phyloP scores from a whole-genome alignment of 2,888 invertebrate genomes.

The Synergus japonicus region DNA sequence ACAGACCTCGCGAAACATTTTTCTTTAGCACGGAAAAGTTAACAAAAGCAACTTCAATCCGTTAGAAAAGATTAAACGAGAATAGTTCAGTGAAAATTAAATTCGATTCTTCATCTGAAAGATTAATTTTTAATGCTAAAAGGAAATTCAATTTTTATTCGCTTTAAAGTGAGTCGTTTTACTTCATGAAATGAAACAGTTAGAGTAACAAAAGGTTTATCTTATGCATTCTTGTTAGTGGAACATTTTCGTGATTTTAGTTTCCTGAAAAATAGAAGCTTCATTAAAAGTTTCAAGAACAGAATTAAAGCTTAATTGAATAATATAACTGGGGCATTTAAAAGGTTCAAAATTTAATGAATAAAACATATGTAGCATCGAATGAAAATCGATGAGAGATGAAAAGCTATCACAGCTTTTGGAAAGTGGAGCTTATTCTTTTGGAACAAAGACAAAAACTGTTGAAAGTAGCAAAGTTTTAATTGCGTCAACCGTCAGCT shows the following conservation, averaged over 20 bases:
- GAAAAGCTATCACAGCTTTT: slow-evolving; percentile 54
- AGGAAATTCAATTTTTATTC: slow-evolving; percentile 24
- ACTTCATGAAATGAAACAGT: slow-evolving; percentile 2
- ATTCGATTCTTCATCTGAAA: slow-evolving; percentile 19
- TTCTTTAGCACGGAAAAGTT: neutral
- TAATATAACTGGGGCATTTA: slow-evolving; percentile 6
- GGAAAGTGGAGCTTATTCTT: slow-evolving; percentile 42
- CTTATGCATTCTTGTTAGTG: neutral
- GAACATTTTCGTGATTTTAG: neutral
- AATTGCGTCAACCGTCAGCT: slow-evolving; percentile 68
- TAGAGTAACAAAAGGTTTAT: neutral
- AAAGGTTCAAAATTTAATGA: slow-evolving; percentile 47
- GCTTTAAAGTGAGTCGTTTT: neutral
- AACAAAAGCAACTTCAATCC: slow-evolving; percentile 15
- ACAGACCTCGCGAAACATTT: neutral
- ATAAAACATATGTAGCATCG: slow-evolving; percentile 49
- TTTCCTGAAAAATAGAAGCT: neutral
- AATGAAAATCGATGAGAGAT: slow-evolving; percentile 46
- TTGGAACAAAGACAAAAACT: slow-evolving; percentile 69
- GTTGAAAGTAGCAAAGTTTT: slow-evolving; percentile 72
- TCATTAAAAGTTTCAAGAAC: neutral
- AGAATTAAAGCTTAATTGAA: neutral
- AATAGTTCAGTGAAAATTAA: slow-evolving; percentile 29
- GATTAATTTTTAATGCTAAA: slow-evolving; percentile 8
- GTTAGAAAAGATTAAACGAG: slow-evolving; percentile 2